phyloP scores from a whole-genome alignment of 2,797 vertebrate species.

The Phoxinus dragarum region DNA sequence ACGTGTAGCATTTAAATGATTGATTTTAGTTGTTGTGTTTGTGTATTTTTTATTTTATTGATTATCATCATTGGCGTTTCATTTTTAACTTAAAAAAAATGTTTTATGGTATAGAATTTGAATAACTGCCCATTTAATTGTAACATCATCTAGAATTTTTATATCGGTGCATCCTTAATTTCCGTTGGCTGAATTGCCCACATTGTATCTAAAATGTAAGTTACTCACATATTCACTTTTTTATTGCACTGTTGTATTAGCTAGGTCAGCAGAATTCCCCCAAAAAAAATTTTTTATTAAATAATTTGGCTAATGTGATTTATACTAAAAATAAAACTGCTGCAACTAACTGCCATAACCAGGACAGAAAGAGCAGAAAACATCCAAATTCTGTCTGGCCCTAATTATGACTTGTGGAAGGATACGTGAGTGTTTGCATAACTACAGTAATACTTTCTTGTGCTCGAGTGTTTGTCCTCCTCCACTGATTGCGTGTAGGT shows the following conservation, averaged over 20 bases:
- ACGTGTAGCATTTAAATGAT: not conserved
- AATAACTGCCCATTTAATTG: not conserved
- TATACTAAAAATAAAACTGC: too few relatives aligned
- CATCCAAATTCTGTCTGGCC: not conserved
- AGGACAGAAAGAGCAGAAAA: slow-evolving; percentile 14
- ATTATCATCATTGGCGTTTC: not conserved
- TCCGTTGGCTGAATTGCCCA: not conserved
- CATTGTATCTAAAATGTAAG: not conserved
- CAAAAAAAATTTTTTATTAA: not conserved
- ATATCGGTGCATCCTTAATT: not conserved
- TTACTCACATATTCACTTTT: not conserved
- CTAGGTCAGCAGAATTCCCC: not conserved
- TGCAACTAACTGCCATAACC: not conserved
- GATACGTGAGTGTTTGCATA: slow-evolving; percentile 3
- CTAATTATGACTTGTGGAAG: slow-evolving; percentile 29
- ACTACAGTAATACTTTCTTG: slow-evolving; percentile 27
- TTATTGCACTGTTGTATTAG: not conserved
- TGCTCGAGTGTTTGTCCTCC: slow-evolving; percentile 38
- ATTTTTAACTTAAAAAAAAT: too few relatives aligned
- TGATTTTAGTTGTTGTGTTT: not conserved
- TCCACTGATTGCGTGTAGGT: slow-evolving; percentile 53
- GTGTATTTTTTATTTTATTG: not conserved
- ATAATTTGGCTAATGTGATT: slow-evolving; percentile 4
- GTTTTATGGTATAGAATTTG: not conserved
- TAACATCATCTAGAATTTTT: not conserved